Evolutionary conservation across 2,113 vertebrate species (phyloP).

Genomic region (Crotalus helleri): DNA sequence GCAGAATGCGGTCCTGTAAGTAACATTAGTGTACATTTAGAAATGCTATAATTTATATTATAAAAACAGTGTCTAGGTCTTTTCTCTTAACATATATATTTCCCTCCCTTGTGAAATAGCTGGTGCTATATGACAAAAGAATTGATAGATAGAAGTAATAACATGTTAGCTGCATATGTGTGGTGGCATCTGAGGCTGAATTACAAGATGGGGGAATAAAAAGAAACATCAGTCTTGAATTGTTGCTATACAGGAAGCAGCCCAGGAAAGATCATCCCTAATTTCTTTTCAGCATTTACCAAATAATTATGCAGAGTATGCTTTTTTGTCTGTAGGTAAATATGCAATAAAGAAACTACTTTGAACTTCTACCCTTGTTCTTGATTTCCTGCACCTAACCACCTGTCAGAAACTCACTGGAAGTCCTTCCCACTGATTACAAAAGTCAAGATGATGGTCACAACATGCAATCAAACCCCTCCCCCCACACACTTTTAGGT

Average conservation of each 20-base stretch:
- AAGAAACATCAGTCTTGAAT: background rate
- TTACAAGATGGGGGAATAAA: background rate
- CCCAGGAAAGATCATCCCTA: background rate
- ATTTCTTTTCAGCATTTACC: background rate
- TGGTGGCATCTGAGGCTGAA: background rate
- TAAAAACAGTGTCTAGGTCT: rapidly evolving
- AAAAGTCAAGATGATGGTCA: too few species aligned
- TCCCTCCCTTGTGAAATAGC: background rate
- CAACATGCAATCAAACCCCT: too few species aligned
- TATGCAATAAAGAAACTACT: background rate
- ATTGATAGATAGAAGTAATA: background rate
- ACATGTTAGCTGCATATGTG: background rate
- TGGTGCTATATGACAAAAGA: background rate
- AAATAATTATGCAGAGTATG: background rate
- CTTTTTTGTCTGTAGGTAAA: background rate
- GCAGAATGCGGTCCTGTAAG: too few species aligned
- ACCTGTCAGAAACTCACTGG: background rate
- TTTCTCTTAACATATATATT: background rate
- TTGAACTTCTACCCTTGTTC: background rate
- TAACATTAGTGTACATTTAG: background rate
- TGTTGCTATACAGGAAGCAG: background rate
- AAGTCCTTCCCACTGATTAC: background rate
- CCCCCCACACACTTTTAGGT: too few species aligned
- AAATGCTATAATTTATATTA: background rate
- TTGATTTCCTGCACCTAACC: background rate